phyloP scores from a whole-genome alignment of 1,140 invertebrate genomes.

The Polypedilum pembai region DNA sequence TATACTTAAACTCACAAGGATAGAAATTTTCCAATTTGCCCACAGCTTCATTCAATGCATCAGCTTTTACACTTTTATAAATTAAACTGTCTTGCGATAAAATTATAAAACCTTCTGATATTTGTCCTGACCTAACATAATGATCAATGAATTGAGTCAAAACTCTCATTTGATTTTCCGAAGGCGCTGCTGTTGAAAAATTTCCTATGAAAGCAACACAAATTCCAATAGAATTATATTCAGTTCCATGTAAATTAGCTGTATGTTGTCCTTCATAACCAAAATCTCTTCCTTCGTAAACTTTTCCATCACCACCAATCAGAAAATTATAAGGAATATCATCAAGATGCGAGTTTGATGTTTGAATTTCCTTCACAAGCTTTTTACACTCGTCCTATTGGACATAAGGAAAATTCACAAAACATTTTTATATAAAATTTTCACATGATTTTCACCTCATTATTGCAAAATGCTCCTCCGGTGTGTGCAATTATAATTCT shows the following conservation, averaged over 20 bases:
- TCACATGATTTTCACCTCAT: conserved; percentile 38
- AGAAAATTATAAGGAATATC: too few relatives aligned
- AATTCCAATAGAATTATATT: conserved; percentile 52
- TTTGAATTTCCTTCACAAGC: conserved; percentile 47
- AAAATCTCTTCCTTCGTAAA: too few relatives aligned
- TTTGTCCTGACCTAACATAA: too few relatives aligned
- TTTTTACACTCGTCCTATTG: conserved; percentile 36
- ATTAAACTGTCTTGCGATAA: background rate
- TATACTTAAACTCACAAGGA: background rate
- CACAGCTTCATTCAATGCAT: background rate
- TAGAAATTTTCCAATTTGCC: background rate
- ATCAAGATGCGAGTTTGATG: conserved; percentile 34
- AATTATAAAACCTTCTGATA: too few relatives aligned
- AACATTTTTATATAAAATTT: background rate
- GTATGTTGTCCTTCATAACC: conserved; percentile 37
- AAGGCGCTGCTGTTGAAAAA: conserved; percentile 36
- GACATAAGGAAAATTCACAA: background rate
- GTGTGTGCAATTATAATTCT: conserved; percentile 51
- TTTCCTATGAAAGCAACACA: conserved; percentile 52
- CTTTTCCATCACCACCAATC: too few relatives aligned
- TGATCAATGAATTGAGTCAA: background rate
- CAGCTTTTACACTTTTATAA: background rate
- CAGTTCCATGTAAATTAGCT: conserved; percentile 49
- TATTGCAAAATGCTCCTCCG: conserved; percentile 44
- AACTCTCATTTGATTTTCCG: conserved; percentile 11